These are phyloP conservation scores for Acipenser oxyrinchus DNA, from an alignment of 2,797 vertebrate species.

Conservation along the genomic window DNA sequence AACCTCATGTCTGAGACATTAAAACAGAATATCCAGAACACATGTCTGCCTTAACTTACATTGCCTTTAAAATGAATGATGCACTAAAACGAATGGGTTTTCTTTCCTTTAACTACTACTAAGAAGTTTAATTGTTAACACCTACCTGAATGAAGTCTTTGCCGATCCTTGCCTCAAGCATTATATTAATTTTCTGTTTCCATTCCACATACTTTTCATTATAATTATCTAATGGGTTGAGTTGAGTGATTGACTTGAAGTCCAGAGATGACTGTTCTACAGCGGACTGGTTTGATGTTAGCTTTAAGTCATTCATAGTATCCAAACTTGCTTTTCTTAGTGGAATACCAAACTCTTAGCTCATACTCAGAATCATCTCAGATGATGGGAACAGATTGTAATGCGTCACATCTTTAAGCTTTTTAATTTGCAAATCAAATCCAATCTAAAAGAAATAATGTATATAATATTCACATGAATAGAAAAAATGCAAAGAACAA, in stretches of 20 bases:
- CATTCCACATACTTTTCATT: conserved; percentile 37
- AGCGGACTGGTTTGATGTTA: neutral
- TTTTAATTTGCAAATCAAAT: conserved; percentile 46
- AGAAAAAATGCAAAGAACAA: too few species aligned
- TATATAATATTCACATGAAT: neutral
- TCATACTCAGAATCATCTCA: conserved; percentile 62
- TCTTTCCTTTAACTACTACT: too few species aligned
- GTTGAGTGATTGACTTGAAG: conserved; percentile 15
- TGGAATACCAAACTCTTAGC: conserved; percentile 48
- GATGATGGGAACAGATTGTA: conserved; percentile 65
- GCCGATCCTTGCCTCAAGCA: conserved; percentile 4
- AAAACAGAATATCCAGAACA: too few species aligned
- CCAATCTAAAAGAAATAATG: conserved; percentile 48
- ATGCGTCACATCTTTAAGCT: conserved; percentile 49
- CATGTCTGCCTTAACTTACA: too few species aligned
- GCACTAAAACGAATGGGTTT: too few species aligned
- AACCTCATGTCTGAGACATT: too few species aligned
- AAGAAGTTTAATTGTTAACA: neutral
- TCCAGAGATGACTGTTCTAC: neutral
- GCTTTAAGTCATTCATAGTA: neutral
- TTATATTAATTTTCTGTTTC: conserved; percentile 30
- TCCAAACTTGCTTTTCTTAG: conserved; percentile 17
- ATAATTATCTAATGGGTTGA: conserved; percentile 27
- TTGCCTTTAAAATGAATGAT: too few species aligned
- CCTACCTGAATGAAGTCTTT: conserved; percentile 50